Conservation (phyloP, 2,888 invertebrate species). For the Idaea biselata region DNA sequence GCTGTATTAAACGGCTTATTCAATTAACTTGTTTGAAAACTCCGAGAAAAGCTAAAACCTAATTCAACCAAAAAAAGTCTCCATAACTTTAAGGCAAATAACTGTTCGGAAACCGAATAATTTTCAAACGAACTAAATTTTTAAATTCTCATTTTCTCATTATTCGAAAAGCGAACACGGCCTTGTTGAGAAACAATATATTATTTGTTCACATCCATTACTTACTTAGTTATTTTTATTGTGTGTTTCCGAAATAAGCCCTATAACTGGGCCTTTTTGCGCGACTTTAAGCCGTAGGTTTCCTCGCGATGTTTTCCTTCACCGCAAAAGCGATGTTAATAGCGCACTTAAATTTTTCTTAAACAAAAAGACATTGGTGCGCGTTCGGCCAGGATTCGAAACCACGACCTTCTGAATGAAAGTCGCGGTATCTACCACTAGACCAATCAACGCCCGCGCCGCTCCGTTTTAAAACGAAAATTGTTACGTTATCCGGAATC, state of each 20-base stretch:
- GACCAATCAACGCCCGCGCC: too few species aligned
- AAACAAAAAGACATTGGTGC: too few species aligned
- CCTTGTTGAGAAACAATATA: conserved; percentile 26
- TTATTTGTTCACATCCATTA: conserved; percentile 32
- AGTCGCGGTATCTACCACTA: too few species aligned
- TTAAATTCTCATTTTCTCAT: conserved; percentile 54
- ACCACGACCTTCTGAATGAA: too few species aligned
- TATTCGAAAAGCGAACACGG: conserved; percentile 29
- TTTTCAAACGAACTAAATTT: conserved; percentile 38
- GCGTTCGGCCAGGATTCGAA: too few species aligned
- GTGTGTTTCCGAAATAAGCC: too few species aligned
- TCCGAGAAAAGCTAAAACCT: neutral
- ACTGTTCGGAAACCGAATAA: neutral
- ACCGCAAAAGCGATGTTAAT: too few species aligned
- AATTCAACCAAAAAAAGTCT: conserved; percentile 19
- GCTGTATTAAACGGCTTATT: neutral
- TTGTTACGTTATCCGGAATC: conserved; percentile 42
- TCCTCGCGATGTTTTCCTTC: too few species aligned
- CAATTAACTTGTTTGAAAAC: neutral
- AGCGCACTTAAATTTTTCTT: too few species aligned
- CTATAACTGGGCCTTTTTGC: too few species aligned
- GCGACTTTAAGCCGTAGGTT: too few species aligned
- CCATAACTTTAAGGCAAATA: neutral
- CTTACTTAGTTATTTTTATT: too few species aligned
- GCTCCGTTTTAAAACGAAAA: conserved; percentile 35